Evolutionary conservation across 2,797 vertebrate genomes (phyloP), one percentile per base, ranked within the genome.

Genomic region (Rousettus madagascariensis): DNA sequence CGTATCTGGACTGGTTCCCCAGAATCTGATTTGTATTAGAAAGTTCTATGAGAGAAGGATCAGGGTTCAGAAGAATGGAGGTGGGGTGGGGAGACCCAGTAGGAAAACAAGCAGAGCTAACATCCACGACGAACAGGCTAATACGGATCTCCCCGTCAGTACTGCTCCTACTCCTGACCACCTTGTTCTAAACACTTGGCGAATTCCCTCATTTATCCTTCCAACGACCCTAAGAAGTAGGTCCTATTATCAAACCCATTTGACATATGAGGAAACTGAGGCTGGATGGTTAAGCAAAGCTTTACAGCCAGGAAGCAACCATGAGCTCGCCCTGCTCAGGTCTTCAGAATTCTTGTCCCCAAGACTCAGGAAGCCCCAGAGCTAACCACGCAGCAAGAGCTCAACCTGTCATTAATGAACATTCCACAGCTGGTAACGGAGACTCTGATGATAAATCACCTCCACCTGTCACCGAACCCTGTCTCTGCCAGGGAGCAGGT

Each of bases 251-350:
- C 66, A 74, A 10, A 26, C 11, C 63, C 87, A 68, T 4, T 66
- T 89, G 63, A 65, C 90, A 90, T 72, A 78, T 15, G 36, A 68
- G 86, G 30, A 95, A 91, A 83, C 92, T 19, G 30, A 90, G 83
- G 24, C 72, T 16, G 16, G 28, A 26, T 6, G 10, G 38, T 13
- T 22, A 84, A 38, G 22, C 41, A 38, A 80, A 51, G 61, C 68
- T 33, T 69, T 22, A 5, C 1, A 61, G 77, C 59, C 49, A 43
- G 69, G 63, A 94, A 91, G 86, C 68, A 85, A 85, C 84, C 63
- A 30, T 30, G 65, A n/a, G 28, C 46, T 84, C 88, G 65, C 13
- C 41, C 38, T 90, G 30, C 66, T 61, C 55, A 30, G 65, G 43
- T 30, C 46, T 79, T 86, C 84, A 51, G 65, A 65, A 43, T 51